phyloP scores from a whole-genome alignment of 2,797 vertebrate genomes.

The Bufotes viridis region DNA sequence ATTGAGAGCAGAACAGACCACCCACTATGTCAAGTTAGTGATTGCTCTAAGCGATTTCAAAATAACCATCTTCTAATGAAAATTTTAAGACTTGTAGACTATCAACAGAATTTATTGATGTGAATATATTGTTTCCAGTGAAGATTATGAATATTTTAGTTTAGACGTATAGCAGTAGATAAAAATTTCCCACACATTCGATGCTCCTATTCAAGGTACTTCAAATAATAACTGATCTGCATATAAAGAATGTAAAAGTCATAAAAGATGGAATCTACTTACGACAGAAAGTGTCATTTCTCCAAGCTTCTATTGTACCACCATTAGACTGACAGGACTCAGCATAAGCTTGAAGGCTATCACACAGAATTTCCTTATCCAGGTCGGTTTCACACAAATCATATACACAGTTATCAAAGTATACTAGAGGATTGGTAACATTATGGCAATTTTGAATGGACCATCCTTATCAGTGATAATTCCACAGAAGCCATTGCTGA shows the following conservation, averaged over 20 bases:
- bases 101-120: not conserved
- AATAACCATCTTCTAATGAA: not conserved
- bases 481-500: slow-evolving; percentile 67
- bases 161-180: no score
- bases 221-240: no score
- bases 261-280: slow-evolving; percentile 58
- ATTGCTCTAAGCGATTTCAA: not conserved
- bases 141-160: not conserved
- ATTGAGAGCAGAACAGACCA: no score
- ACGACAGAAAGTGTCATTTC: slow-evolving; percentile 71
- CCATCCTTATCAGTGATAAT: slow-evolving; percentile 61
- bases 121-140: no score
- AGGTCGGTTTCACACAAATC: slow-evolving; percentile 68
- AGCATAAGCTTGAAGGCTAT: slow-evolving; percentile 69
- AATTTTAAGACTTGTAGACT: not conserved
- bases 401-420: slow-evolving; percentile 67
- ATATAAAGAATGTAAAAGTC: not conserved
- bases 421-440: slow-evolving; percentile 61
- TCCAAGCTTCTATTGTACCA: slow-evolving; percentile 64
- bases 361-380: slow-evolving; percentile 62
- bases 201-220: no score
- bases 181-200: no score
- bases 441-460: slow-evolving; percentile 65
- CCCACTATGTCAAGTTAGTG: not conserved
- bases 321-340: slow-evolving; percentile 67